Evolutionary conservation across 2,113 vertebrate species (phyloP).

Genomic region (Pelobates fuscus): DNA sequence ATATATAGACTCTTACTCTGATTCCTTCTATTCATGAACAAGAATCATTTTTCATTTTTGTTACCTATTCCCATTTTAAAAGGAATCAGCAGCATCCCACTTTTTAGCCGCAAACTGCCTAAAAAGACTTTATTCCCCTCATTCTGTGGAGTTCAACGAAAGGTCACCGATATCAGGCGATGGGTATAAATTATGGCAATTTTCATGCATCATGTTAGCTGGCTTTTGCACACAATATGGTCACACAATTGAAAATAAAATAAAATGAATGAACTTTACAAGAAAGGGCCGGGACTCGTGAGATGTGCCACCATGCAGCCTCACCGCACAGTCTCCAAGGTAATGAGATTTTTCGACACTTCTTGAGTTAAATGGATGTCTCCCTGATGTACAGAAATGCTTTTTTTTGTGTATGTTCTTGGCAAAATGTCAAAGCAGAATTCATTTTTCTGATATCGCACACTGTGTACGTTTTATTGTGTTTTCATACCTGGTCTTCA

Average conservation of each 20-base stretch:
- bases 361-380: conserved; percentile 1
- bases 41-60: too few species aligned
- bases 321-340: not conserved
- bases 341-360: conserved; percentile 36
- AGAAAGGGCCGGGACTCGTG: conserved; percentile 28
- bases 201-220: not conserved
- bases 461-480: conserved; percentile 18
- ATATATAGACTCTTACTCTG: too few species aligned
- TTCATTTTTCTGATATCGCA: conserved; percentile 50
- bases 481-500: too few species aligned
- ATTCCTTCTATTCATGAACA: too few species aligned
- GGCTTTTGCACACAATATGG: conserved; percentile 11
- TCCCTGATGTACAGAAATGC: conserved; percentile 18
- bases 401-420: conserved; percentile 12
- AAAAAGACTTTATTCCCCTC: not conserved
- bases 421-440: conserved; percentile 51
- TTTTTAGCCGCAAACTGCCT: too few species aligned
- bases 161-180: not conserved
- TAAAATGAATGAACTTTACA: conserved; percentile 37
- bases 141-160: not conserved
- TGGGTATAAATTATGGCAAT: not conserved
- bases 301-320: not conserved
- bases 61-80: too few species aligned
- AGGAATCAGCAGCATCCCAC: too few species aligned
- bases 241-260: conserved; percentile 10